These are phyloP conservation scores for Galerucella nymphaeae DNA, from an alignment of 2,888 invertebrate genomes.

Conservation along the genomic window DNA sequence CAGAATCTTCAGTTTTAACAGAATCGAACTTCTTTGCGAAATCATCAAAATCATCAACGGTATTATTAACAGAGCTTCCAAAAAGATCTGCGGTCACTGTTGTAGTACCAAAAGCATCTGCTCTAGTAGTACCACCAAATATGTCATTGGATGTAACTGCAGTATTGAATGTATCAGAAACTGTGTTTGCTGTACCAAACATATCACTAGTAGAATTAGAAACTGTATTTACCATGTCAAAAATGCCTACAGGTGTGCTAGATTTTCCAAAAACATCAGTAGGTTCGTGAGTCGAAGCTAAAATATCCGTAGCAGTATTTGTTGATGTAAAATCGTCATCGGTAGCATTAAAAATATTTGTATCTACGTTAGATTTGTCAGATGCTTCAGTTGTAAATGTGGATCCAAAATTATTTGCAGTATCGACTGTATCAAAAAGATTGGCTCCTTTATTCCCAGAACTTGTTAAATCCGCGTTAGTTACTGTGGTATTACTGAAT, in stretches of 20 bases:
- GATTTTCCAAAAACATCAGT: not conserved
- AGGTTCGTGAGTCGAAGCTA: not conserved
- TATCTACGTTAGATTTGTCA: not conserved
- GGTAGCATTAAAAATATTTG: not conserved
- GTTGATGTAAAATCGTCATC: not conserved
- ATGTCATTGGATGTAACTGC: not conserved
- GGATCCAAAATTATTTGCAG: not conserved
- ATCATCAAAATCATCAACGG: slow-evolving; percentile 80
- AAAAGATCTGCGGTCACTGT: slow-evolving; percentile 17
- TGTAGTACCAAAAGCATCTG: not conserved
- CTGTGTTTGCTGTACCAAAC: not conserved
- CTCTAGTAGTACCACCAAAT: not conserved
- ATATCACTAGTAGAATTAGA: not conserved
- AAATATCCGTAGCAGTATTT: not conserved
- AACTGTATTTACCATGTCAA: not conserved
- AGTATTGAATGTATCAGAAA: not conserved
- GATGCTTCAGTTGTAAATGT: not conserved
- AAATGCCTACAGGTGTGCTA: not conserved
- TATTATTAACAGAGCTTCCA: slow-evolving; percentile 39
- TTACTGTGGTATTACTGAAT: slow-evolving; percentile 32
- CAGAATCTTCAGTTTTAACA: slow-evolving; percentile 67
- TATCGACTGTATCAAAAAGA: slow-evolving; percentile 3
- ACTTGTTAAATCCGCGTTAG: not conserved
- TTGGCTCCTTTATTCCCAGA: not conserved
- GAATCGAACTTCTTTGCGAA: slow-evolving; percentile 91